A percentile compares a stretch with the other conserved stretches of the same genome.
phyloP scores from a whole-genome alignment of 2,797 vertebrate species.

The Myotis myotis region DNA sequence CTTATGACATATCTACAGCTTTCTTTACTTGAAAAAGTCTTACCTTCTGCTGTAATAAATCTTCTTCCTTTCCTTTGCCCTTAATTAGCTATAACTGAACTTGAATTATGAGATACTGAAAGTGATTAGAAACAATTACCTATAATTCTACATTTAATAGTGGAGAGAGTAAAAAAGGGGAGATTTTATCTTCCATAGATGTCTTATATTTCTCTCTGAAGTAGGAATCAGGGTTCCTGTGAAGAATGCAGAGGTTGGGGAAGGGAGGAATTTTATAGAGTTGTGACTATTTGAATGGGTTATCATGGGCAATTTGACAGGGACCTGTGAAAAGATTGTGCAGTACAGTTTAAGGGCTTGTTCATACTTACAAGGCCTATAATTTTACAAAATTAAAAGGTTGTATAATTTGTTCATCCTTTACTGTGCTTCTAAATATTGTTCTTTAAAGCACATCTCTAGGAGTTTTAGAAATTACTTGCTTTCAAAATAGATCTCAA shows the following conservation, averaged over 20 bases:
- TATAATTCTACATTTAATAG: not conserved
- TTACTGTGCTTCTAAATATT: not conserved
- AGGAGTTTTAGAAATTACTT: not conserved
- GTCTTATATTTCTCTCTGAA: not conserved
- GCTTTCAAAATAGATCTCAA: not conserved
- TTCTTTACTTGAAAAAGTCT: constrained; percentile 7
- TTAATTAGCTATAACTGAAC: not conserved
- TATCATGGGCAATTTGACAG: not conserved
- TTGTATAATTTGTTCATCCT: not conserved
- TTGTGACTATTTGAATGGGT: not conserved
- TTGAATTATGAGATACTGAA: not conserved
- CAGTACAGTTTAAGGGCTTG: not conserved
- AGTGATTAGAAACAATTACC: not conserved
- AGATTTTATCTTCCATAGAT: not conserved
- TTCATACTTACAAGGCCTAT: not conserved
- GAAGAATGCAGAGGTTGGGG: not conserved
- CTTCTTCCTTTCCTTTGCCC: not conserved
- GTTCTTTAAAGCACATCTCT: not conserved
- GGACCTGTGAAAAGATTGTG: not conserved
- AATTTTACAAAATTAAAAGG: not conserved
- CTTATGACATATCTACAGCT: not conserved
- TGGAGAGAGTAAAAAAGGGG: not conserved
- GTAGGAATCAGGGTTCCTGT: not conserved
- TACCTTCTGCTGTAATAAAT: not conserved
- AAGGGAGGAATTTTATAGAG: not conserved